Evolutionary conservation across 2,113 vertebrate genomes (phyloP).

Genomic region (Apodemus speciosus): DNA sequence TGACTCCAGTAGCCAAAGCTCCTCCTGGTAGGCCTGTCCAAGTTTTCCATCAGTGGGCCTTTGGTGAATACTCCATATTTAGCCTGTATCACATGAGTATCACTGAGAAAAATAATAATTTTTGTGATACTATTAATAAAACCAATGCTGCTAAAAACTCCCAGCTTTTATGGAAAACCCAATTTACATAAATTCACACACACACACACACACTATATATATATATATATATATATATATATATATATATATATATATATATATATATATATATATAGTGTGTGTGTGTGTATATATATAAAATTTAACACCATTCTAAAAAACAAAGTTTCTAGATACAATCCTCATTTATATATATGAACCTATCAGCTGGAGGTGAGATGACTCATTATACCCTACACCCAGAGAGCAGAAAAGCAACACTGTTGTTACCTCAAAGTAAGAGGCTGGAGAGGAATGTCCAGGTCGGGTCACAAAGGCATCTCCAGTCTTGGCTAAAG

Average conservation of each 20-base stretch:
- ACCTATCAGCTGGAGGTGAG: constrained; percentile 36
- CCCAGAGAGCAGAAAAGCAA: background rate
- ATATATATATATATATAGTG: background rate
- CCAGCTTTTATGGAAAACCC: constrained; percentile 41
- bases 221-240: background rate
- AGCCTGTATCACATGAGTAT: background rate
- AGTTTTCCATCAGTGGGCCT: background rate
- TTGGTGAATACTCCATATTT: background rate
- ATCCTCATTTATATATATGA: background rate
- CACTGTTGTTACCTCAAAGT: background rate
- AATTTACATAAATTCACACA: background rate
- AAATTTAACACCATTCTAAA: background rate
- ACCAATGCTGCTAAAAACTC: background rate
- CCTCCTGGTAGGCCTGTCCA: background rate
- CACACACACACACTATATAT: too few species aligned
- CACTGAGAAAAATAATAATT: constrained; percentile 13
- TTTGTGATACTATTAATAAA: background rate
- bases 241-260: background rate
- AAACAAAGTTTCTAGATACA: background rate
- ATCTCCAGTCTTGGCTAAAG: background rate
- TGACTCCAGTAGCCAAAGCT: background rate
- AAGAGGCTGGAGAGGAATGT: background rate
- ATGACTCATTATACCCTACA: background rate
- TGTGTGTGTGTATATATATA: background rate
- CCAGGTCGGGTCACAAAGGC: background rate